Conservation (phyloP, 2,888 invertebrate species). For the Spialia ferax region DNA sequence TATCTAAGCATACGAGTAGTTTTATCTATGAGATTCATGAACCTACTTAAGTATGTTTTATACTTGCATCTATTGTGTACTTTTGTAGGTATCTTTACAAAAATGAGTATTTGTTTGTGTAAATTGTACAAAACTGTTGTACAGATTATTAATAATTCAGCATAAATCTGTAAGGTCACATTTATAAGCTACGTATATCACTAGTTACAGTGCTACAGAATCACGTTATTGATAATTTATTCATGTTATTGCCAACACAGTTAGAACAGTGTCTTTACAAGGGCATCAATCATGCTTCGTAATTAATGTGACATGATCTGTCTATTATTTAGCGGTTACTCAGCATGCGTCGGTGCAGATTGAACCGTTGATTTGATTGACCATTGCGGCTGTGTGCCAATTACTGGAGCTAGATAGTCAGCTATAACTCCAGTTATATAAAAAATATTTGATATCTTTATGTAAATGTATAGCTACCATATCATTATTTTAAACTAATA, state of each 20-base stretch:
- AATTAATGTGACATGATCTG: conserved; percentile 39
- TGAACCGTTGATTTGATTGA: conserved; percentile 32
- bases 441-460: not conserved
- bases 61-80: no score
- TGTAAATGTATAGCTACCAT: not conserved
- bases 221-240: conserved; percentile 19
- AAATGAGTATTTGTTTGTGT: no score
- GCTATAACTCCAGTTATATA: not conserved
- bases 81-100: no score
- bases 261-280: conserved; percentile 20
- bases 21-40: no score
- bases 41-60: no score
- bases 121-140: no score
- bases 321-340: conserved; percentile 33
- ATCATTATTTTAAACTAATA: not conserved
- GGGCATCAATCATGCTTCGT: conserved; percentile 30
- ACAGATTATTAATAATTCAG: no score
- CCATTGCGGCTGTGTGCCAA: conserved; percentile 12
- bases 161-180: no score
- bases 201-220: not conserved
- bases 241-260: conserved; percentile 17
- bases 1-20: no score
- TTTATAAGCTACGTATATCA: no score
- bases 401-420: not conserved
- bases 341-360: conserved; percentile 21